Evolutionary conservation across 2,888 invertebrate species (phyloP), one percentile per base, ranked within the genome.

Genomic region (Bimastos eiseni): DNA sequence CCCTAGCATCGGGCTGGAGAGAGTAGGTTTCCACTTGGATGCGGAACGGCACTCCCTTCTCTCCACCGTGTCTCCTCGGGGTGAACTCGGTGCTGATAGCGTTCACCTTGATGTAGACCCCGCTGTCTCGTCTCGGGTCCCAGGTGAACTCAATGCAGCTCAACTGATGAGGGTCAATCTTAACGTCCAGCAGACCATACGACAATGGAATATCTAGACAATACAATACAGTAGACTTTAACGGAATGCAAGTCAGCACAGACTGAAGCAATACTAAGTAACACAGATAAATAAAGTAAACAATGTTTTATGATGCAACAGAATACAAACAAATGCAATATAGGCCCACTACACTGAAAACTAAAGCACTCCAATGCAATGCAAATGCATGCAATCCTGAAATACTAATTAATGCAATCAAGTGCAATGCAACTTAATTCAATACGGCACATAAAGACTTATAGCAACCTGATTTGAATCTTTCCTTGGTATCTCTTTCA

Each of bases 61-160:
- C 99, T 1, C 99, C 99, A 89, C 99, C 99, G 95, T 99, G 98
- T 94, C 98, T 98, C 95, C 98, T 98, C 0, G 98, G 98, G 0
- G 99, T 99, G 95, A 99, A 99, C 95, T 99, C 99, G 0, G 99
- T 99, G 92, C 98, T 98, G 94, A 99, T 99, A 95, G 98, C 98
- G 95, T 99, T 93, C 5, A 95, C 91, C 91, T 93, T 98, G 93
- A 98, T 97, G 94, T 98, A 98, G 92, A 98, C 97, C 84, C 98
- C 98, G 92, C 98, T 98, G 95, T 98, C 98, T 94, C 98, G 98
- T 38, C 98, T 97, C 0, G 98, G 98, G 95, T 99, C 98, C 98
- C 98, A 99, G 93, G 97, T 96, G 91, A 99, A 97, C 94, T 98
- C 97, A 5, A 98, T 96, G 4, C 97, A 96, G 96, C 98, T 98